phyloP scores from a whole-genome alignment of 2,888 invertebrate genomes.

The Sesia bembeciformis region DNA sequence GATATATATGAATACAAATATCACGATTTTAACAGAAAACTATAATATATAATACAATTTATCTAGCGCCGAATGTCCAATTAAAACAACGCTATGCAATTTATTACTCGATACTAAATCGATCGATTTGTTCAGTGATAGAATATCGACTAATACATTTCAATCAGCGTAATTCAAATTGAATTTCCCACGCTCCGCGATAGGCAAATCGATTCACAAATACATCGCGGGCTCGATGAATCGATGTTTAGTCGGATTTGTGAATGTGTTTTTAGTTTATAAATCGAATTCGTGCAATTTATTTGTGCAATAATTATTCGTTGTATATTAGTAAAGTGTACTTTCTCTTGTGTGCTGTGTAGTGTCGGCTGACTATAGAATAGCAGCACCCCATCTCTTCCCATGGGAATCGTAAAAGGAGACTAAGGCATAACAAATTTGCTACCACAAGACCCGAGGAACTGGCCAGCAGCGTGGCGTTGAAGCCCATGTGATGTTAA shows the following conservation, averaged over 20 bases:
- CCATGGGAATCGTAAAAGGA: no score
- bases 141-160: slow-evolving; percentile 30
- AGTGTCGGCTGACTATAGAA: no score
- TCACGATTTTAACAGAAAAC: not conserved
- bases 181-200: slow-evolving; percentile 31
- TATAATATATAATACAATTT: not conserved
- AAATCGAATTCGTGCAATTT: no score
- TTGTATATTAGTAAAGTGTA: no score
- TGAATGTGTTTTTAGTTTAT: no score
- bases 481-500: no score
- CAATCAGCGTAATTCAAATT: slow-evolving; percentile 39
- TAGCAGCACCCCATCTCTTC: no score
- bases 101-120: slow-evolving; percentile 9
- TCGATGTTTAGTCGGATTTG: slow-evolving; percentile 31
- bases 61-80: not conserved
- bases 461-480: no score
- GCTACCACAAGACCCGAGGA: no score
- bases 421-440: no score
- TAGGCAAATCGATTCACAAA: slow-evolving; percentile 24
- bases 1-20: not conserved
- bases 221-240: slow-evolving; percentile 34
- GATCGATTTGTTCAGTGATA: slow-evolving; percentile 11
- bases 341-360: no score
- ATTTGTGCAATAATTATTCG: no score
- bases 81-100: not conserved